Evolutionary conservation across 2,888 invertebrate species (phyloP).

Genomic region (Erpobdella octoculata): DNA sequence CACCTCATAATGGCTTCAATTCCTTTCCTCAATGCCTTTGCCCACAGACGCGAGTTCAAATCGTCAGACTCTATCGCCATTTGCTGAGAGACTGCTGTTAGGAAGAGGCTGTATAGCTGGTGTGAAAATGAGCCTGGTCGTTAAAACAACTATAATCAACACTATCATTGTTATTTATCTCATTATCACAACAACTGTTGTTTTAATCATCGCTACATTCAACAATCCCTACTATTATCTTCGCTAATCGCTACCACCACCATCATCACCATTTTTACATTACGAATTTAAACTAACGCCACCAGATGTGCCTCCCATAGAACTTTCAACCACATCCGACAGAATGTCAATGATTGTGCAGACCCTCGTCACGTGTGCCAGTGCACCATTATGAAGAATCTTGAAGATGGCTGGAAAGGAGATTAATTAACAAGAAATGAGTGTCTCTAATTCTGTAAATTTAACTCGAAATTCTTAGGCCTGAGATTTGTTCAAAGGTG

Average conservation of each 20-base stretch:
- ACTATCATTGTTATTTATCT: not conserved
- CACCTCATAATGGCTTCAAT: constrained; percentile 59
- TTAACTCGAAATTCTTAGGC: too few relatives aligned
- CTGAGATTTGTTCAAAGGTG: too few relatives aligned
- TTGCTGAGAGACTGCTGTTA: constrained; percentile 57
- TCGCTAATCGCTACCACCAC: too few relatives aligned
- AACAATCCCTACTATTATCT: too few relatives aligned
- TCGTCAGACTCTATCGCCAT: constrained; percentile 37
- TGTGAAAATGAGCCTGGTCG: not conserved
- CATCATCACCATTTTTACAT: too few relatives aligned
- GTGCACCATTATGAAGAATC: constrained; percentile 25
- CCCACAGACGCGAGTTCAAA: constrained; percentile 54
- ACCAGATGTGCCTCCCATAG: constrained; percentile 72
- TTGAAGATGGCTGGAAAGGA: constrained; percentile 33
- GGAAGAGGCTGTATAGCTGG: constrained; percentile 66
- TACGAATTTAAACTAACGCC: constrained; percentile 54
- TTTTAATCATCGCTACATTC: too few relatives aligned
- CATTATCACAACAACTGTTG: too few relatives aligned
- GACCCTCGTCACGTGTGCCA: constrained; percentile 38
- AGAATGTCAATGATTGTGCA: constrained; percentile 41
- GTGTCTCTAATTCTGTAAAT: too few relatives aligned
- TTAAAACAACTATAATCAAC: not conserved
- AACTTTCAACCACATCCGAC: constrained; percentile 57
- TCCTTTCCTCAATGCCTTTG: constrained; percentile 57
- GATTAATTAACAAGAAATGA: too few relatives aligned